These are phyloP conservation scores for Sus cebifrons DNA, from an alignment of 2,797 vertebrate genomes.

Conservation along the genomic window DNA sequence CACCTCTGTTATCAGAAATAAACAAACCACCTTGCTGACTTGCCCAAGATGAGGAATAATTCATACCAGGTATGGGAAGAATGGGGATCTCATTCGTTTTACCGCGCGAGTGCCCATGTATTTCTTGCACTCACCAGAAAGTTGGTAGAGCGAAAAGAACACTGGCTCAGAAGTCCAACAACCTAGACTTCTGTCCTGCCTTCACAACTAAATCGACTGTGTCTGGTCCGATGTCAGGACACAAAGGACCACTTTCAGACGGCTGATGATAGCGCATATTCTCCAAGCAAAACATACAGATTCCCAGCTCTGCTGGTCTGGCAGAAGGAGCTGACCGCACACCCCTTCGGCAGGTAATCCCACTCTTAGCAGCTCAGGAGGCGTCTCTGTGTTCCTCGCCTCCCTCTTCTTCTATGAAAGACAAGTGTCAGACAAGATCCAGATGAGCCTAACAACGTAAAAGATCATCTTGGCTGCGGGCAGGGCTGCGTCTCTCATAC, in stretches of 20 bases:
- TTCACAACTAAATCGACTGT: conserved; percentile 50
- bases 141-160: conserved; percentile 15
- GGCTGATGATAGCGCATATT: not conserved
- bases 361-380: conserved; percentile 32
- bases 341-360: not conserved
- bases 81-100: conserved; percentile 40
- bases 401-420: conserved; percentile 23
- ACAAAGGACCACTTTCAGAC: conserved; percentile 46
- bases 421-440: not conserved
- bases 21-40: not conserved
- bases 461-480: not conserved
- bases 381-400: not conserved
- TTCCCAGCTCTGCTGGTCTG: conserved; percentile 23
- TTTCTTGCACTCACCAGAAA: not conserved
- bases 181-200: not conserved
- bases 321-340: not conserved
- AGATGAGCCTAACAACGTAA: not conserved
- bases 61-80: conserved; percentile 27
- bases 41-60: conserved; percentile 44
- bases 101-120: not conserved
- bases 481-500: not conserved
- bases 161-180: conserved; percentile 13
- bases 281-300: not conserved
- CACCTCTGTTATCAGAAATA: conserved; percentile 38
- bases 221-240: not conserved